A percentile compares a stretch with the other conserved stretches of the same genome.
These are phyloP conservation scores for Plusia festucae DNA, from an alignment of 2,888 invertebrate species.

Conservation along the genomic window DNA sequence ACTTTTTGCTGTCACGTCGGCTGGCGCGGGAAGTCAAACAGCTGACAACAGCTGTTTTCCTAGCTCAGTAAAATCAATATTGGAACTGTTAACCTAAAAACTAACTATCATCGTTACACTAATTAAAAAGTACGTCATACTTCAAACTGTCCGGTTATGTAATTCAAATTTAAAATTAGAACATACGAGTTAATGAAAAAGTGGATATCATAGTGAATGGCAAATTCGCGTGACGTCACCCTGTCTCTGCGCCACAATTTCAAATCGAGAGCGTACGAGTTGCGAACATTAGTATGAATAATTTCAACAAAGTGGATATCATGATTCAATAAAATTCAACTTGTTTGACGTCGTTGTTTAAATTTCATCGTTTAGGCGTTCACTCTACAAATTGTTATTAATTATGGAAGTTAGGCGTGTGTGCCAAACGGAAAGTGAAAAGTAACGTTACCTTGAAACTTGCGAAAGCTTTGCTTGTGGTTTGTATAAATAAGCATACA, in stretches of 20 bases:
- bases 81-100: neutral
- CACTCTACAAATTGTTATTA: constrained; percentile 47
- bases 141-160: too few species aligned
- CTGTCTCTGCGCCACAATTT: too few species aligned
- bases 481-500: constrained; percentile 26
- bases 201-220: too few species aligned
- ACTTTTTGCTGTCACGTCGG: constrained; percentile 11
- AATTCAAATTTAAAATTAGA: too few species aligned
- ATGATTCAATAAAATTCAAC: constrained; percentile 13
- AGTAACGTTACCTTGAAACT: constrained; percentile 40
- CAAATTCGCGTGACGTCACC: neutral
- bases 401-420: constrained; percentile 46
- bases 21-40: constrained; percentile 6
- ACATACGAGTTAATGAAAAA: too few species aligned
- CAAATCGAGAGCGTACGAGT: neutral
- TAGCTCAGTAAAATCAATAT: constrained; percentile 19
- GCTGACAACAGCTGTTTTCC: constrained; percentile 26
- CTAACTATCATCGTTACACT: neutral
- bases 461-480: constrained; percentile 18
- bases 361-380: constrained; percentile 23
- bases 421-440: constrained; percentile 25
- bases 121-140: neutral
- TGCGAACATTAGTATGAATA: neutral
- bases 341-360: constrained; percentile 22
- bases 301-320: constrained; percentile 6